phyloP scores from a whole-genome alignment of 2,797 vertebrate species.

The Denticeps clupeoides region DNA sequence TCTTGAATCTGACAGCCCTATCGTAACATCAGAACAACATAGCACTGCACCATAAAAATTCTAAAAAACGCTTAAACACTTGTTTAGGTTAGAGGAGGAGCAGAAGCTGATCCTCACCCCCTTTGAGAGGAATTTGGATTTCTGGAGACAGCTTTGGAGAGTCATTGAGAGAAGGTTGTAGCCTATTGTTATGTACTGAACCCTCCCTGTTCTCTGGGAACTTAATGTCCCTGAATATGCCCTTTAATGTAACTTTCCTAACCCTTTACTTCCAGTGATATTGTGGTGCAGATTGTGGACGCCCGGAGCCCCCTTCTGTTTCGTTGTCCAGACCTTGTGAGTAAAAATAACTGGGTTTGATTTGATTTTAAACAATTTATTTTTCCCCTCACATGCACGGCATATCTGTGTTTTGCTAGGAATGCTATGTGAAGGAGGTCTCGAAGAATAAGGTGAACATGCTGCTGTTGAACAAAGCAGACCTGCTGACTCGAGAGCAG shows the following conservation, averaged over 20 bases:
- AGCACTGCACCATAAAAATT: too few relatives aligned
- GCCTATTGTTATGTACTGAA: not conserved
- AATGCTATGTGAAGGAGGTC: constrained; percentile 78
- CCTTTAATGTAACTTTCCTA: too few relatives aligned
- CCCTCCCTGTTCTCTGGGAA: not conserved
- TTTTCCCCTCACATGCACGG: not conserved
- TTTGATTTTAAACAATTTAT: not conserved
- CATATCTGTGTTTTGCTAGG: constrained; percentile 51
- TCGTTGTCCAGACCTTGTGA: constrained; percentile 85
- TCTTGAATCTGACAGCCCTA: too few relatives aligned
- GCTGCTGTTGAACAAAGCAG: constrained; percentile 88
- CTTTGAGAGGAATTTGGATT: constrained; percentile 93
- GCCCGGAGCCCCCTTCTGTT: constrained; percentile 90
- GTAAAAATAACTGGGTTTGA: constrained; percentile 27
- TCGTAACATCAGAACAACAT: too few relatives aligned
- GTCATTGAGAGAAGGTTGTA: constrained; percentile 91
- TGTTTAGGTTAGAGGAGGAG: constrained; percentile 90
- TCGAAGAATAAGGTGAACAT: constrained; percentile 79
- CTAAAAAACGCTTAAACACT: too few relatives aligned
- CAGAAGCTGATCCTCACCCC: constrained; percentile 87
- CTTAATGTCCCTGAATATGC: too few relatives aligned
- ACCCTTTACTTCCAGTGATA: constrained; percentile 60
- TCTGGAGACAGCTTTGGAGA: constrained; percentile 97
- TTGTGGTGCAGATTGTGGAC: constrained; percentile 93
- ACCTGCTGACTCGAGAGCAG: constrained; percentile 77